These are phyloP conservation scores for Columba livia DNA, from an alignment of 2,113 vertebrate genomes.

Conservation along the genomic window DNA sequence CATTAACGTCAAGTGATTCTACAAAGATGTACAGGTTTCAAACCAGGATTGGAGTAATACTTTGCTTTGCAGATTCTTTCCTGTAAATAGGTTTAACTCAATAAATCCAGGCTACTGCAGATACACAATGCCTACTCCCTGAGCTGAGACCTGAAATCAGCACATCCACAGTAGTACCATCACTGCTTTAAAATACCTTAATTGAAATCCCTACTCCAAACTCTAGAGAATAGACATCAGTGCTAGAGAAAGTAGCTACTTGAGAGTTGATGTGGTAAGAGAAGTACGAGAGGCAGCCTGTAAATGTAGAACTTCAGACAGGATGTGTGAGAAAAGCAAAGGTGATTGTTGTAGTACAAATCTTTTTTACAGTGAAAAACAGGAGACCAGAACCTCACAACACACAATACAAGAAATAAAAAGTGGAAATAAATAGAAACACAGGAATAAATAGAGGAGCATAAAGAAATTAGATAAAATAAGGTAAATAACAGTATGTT, in stretches of 20 bases:
- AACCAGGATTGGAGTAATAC: neutral
- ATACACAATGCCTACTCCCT: neutral
- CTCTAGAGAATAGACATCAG: neutral
- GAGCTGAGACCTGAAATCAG: neutral
- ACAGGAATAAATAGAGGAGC: neutral
- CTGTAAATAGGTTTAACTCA: neutral
- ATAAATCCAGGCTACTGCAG: neutral
- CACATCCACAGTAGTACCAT: neutral
- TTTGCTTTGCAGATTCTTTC: neutral
- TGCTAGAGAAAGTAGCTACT: neutral
- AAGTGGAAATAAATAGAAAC: neutral
- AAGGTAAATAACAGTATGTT: neutral
- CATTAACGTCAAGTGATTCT: neutral
- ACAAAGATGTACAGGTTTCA: neutral
- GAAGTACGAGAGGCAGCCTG: neutral
- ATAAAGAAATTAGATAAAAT: neutral
- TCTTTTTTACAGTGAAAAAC: neutral
- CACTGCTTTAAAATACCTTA: neutral
- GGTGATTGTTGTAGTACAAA: neutral
- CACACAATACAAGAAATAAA: neutral
- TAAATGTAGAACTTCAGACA: neutral
- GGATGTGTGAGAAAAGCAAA: neutral
- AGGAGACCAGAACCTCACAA: neutral
- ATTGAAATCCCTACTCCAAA: neutral
- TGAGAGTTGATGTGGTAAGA: neutral